Evolutionary conservation across 2,888 invertebrate species (phyloP), one percentile per base, ranked within the genome.

Genomic region (Brachypalpus laphriformis): DNA sequence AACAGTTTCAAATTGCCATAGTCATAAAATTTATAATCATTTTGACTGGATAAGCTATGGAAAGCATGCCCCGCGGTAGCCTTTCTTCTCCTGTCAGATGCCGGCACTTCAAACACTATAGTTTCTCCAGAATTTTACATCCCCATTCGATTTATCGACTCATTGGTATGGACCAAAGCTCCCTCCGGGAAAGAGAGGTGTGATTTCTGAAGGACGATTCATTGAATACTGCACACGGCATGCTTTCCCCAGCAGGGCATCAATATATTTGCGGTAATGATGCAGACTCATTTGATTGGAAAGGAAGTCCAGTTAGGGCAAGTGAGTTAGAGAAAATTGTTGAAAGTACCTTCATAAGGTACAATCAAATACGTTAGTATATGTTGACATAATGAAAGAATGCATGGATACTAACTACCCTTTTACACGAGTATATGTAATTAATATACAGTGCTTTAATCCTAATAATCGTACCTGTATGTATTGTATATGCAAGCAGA

Each of bases 191-290:
- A 94, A 94, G 88, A 92, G 93, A 57, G 92, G 93, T 87, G 95
- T 95, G 51, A 91, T 94, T n/a, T 94, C 94, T 25, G 94, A 94
- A 86, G 95, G 95, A 11, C 95, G 94, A 88, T 95, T 95, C 90
- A 34, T 87, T 71, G 87, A 87, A 54, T 87, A 87, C 20, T 88
- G 87, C 89, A 94, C 95, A 31, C 34, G 14, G 47, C 7, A 49
- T 28, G 54, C 94, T 31, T 82, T 94, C 94, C n/a, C 91, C 92
- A 66, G 90, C 34, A 90, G 75, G 94, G 94, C 34, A 93, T 95
- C 88, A 94, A 94, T 89, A 93, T 94, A 91, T 94, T 94, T 89
- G 94, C 94, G 49, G 94, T 94, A 54, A 94, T 94, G 89, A 94
- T 94, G 93, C 94, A 94, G 89, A 94, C 94, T 25, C 94, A 94